Conservation (phyloP, 2,113 vertebrate species). For the Burhinus bistriatus region DNA sequence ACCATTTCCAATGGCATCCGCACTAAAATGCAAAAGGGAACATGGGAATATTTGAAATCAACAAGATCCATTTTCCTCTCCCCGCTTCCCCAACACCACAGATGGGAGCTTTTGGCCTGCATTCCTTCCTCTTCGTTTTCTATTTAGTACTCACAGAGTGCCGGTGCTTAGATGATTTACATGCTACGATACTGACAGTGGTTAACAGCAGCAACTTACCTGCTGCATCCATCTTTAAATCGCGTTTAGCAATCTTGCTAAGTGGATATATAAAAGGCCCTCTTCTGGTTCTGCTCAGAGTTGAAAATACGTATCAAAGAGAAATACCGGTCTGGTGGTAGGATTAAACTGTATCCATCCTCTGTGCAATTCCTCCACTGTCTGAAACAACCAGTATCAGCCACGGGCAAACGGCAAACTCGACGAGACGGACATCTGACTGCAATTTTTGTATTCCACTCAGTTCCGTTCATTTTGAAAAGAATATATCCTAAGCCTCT, state of each 20-base stretch:
- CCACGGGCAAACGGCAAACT: neutral
- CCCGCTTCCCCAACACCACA: neutral
- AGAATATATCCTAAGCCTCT: neutral
- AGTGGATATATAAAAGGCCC: neutral
- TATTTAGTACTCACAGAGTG: neutral
- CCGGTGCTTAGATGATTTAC: neutral
- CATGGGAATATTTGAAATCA: too few relatives aligned
- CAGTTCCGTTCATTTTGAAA: neutral
- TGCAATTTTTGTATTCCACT: neutral
- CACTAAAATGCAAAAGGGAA: neutral
- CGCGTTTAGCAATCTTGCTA: too few relatives aligned
- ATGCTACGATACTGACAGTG: too few relatives aligned
- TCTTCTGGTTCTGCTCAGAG: neutral
- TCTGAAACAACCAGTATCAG: neutral
- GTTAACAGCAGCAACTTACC: neutral
- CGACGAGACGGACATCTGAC: neutral
- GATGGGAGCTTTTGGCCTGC: neutral
- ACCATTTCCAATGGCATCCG: neutral
- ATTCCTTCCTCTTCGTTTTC: neutral
- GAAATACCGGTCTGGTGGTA: neutral
- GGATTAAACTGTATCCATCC: neutral
- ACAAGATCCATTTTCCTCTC: neutral
- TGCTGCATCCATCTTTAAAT: neutral
- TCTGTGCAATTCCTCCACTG: neutral
- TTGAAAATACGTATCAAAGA: fast-evolving